Conservation (phyloP, 1,140 invertebrate genomes). For the Eriosoma lanigerum region DNA sequence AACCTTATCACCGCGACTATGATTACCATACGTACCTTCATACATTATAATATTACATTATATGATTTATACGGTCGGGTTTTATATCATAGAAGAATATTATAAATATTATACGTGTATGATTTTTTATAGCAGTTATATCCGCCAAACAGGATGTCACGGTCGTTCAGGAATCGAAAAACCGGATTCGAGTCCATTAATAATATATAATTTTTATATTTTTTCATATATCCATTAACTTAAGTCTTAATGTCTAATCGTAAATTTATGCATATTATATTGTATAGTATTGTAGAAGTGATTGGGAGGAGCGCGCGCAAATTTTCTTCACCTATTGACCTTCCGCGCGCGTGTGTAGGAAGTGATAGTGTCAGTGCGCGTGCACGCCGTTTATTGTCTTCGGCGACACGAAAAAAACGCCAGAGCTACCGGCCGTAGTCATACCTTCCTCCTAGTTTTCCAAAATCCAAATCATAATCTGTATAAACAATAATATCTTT, state of each 20-base stretch:
- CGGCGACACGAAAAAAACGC: neutral
- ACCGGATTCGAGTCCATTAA: slow-evolving; percentile 28
- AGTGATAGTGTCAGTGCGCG: neutral
- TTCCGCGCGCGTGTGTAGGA: neutral
- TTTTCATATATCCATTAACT: no score
- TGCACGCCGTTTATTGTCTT: neutral
- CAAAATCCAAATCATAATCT: neutral
- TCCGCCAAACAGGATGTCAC: neutral
- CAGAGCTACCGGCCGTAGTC: neutral
- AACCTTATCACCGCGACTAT: slow-evolving; percentile 12
- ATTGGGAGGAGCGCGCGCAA: neutral
- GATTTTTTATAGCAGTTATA: neutral
- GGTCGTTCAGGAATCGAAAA: neutral
- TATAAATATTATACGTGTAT: neutral
- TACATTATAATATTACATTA: neutral
- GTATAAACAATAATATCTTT: neutral
- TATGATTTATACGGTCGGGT: neutral
- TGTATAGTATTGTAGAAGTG: no score
- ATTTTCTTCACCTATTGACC: neutral
- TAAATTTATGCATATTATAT: neutral
- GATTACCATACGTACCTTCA: neutral
- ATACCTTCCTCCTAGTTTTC: neutral
- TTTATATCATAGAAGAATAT: neutral
- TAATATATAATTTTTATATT: neutral
- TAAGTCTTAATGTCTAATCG: neutral